Conservation (phyloP, 1,140 invertebrate species). For the Drosophila subpulchrella region DNA sequence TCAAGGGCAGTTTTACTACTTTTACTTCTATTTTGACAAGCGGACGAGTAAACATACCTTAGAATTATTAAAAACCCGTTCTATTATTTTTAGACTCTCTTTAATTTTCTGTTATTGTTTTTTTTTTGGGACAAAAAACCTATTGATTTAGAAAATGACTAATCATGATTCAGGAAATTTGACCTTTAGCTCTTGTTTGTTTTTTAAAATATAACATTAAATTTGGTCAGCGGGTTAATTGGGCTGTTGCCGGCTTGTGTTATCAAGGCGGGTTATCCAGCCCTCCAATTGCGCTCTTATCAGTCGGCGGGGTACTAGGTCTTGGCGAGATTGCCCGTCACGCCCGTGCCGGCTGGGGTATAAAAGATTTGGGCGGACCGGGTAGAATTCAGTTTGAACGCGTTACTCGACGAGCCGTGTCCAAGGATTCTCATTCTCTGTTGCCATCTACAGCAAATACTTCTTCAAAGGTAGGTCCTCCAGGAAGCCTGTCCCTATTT, state of each 20-base stretch:
- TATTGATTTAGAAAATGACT: background rate
- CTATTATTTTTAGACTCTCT: background rate
- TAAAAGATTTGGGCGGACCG: slow-evolving; percentile 53
- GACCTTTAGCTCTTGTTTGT: background rate
- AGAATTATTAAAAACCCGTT: background rate
- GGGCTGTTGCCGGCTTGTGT: slow-evolving; percentile 22
- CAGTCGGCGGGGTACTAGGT: slow-evolving; percentile 12
- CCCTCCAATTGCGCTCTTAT: slow-evolving; percentile 26
- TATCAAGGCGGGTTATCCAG: slow-evolving; percentile 28
- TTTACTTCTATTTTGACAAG: too few relatives aligned
- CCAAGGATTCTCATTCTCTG: slow-evolving; percentile 30
- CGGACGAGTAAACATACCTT: too few relatives aligned
- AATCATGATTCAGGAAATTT: background rate
- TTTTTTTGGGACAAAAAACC: too few relatives aligned
- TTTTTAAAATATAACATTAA: too few relatives aligned
- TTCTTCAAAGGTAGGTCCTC: slow-evolving; percentile 49
- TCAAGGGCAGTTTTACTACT: too few relatives aligned
- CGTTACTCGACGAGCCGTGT: slow-evolving; percentile 42
- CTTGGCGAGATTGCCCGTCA: slow-evolving; percentile 36
- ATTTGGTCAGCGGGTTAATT: slow-evolving; percentile 24
- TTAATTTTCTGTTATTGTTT: background rate
- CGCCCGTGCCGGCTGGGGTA: slow-evolving; percentile 51
- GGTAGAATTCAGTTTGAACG: slow-evolving; percentile 55
- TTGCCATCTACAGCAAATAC: slow-evolving; percentile 2
- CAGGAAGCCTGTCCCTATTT: background rate